Evolutionary conservation across 2,888 invertebrate species (phyloP).

Genomic region (Arctia plantaginis): DNA sequence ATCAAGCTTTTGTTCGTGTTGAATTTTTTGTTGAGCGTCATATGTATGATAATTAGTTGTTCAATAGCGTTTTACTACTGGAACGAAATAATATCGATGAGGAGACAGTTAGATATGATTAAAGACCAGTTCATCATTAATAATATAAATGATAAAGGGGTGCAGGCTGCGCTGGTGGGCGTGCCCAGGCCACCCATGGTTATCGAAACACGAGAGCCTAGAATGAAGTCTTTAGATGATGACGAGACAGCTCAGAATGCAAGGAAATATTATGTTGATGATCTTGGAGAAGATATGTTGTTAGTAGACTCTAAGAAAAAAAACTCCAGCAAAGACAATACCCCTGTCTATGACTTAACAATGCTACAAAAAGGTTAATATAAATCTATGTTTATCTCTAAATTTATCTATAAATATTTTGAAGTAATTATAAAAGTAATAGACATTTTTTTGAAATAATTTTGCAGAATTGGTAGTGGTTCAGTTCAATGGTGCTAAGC

Average conservation of each 20-base stretch:
- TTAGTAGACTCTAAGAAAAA: constrained; percentile 78
- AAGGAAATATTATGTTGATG: constrained; percentile 73
- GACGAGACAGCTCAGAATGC: constrained; percentile 58
- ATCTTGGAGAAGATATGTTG: constrained; percentile 77
- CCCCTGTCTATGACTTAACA: constrained; percentile 60
- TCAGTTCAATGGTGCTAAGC: constrained; percentile 76
- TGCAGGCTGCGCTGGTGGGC: constrained; percentile 68
- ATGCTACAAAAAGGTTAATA: constrained; percentile 70
- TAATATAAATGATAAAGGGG: constrained; percentile 62
- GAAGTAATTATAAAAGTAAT: not conserved
- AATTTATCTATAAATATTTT: not conserved
- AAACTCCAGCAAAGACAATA: constrained; percentile 60
- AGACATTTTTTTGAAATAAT: constrained; percentile 34
- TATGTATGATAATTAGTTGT: constrained; percentile 76
- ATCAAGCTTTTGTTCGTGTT: constrained; percentile 78
- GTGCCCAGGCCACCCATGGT: constrained; percentile 52
- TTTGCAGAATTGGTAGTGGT: constrained; percentile 76
- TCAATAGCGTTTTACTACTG: constrained; percentile 79
- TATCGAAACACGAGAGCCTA: constrained; percentile 62
- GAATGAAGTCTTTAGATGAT: constrained; percentile 58
- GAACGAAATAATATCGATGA: constrained; percentile 78
- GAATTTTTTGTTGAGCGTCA: constrained; percentile 77
- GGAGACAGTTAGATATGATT: constrained; percentile 73
- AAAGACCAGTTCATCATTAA: constrained; percentile 73
- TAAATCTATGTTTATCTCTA: constrained; percentile 6